Evolutionary conservation across 53 echinoderm and acorn worm species (phyloP), one percentile per base, ranked within the genome.

Genomic region (Astropecten irregularis): DNA sequence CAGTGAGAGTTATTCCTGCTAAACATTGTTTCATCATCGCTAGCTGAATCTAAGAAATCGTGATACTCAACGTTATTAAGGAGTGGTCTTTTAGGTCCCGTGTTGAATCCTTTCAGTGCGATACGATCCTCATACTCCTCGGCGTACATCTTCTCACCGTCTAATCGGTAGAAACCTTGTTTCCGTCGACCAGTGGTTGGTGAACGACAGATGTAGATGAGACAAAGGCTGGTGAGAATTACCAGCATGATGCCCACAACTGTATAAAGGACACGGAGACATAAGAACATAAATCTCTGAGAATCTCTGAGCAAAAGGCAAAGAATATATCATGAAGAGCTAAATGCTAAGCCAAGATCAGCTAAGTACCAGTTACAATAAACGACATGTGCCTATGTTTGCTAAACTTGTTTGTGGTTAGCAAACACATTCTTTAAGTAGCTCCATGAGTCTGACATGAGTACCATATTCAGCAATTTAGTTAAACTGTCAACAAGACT

Each of bases 111-210:
- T 34, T 88, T 87, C 42, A 99, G 81, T n/a, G 94, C 94, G 8
- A 99, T 65, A 19, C 92, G 82, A 70, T 99, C 99, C 15, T 87
- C 79, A 74, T 90, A 99, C 60, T 94, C 99, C 62, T 99, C 99
- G 18, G 88, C 74, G 71, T 92, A 92, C 94, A 94, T 95, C 47
- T 61, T 88, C 26, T 92, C 88, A 22, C 88, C 69, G 77, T 95
- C 89, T 23, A 99, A 90, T 9, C 91, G 99, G 71, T 92, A 92
- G 84, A 99, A 99, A 11, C 97, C 97, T 4, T 92, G 92, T 14
- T 83, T 88, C 70, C 83, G 77, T 26, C 90, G 91, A 19, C 77
- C 86, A 13, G 48, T 58, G 32, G 48, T 73, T 40, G 72, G 40
- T 5, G 58, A 35, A 37, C 66, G 81, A 37, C 94, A 94, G 31